phyloP scores from a whole-genome alignment of 1,140 invertebrate genomes.

The Drosophila carrolli region DNA sequence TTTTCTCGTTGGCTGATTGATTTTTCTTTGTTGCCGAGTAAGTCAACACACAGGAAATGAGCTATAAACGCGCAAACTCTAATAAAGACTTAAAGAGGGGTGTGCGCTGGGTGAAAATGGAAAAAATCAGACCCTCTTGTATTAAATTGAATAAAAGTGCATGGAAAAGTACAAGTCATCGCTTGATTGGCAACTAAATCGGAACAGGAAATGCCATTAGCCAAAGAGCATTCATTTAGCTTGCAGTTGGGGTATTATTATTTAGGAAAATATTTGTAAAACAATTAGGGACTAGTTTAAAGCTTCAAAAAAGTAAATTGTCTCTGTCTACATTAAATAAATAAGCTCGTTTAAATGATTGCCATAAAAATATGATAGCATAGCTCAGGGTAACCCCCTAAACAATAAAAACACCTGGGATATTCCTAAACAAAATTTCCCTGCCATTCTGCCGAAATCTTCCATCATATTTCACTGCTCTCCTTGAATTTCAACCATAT shows the following conservation, averaged over 20 bases:
- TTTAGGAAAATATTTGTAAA: conserved; percentile 10
- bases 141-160: conserved; percentile 57
- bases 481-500: conserved; percentile 29
- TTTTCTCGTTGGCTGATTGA: conserved; percentile 17
- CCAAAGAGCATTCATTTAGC: conserved; percentile 25
- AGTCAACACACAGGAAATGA: conserved; percentile 56
- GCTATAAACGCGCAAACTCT: conserved; percentile 66
- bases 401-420: conserved; percentile 13
- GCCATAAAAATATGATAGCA: conserved; percentile 7
- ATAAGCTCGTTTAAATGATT: not conserved
- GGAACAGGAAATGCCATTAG: conserved; percentile 65
- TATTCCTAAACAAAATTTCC: conserved; percentile 1
- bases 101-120: not conserved
- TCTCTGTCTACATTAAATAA: not conserved
- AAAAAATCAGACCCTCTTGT: conserved; percentile 11
- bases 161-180: conserved; percentile 60
- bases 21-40: conserved; percentile 38
- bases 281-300: conserved; percentile 1
- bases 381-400: conserved; percentile 5
- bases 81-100: conserved; percentile 56
- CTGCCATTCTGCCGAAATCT: conserved; percentile 8
- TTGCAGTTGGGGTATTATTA: conserved; percentile 2
- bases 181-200: conserved; percentile 62
- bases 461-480: conserved; percentile 22
- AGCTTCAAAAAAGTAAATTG: not conserved